Evolutionary conservation across 2,113 vertebrate genomes (phyloP), one percentile per base, ranked within the genome.

Genomic region (Takifugu flavidus): DNA sequence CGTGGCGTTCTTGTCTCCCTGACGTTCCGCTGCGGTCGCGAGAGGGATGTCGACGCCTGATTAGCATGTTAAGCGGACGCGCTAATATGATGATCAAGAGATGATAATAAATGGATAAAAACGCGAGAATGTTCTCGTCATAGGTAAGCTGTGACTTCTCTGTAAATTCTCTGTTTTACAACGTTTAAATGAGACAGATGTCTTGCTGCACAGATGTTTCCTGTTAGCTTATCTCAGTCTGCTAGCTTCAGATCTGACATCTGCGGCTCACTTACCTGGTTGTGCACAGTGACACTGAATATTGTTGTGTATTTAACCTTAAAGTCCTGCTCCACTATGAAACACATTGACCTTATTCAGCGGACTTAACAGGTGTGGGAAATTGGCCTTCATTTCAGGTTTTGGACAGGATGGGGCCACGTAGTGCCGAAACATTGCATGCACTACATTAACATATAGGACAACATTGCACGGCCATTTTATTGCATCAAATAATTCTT

Each of bases 201-300:
- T 85, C 27, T 65, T 46, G 47, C 62, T 70, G 72, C 71, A 85
- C 87, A 89, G 83, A 87, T 86, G 84, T 85, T 76, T 64, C 80
- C 77, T 70, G 59, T 65, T 82, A 70, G 74, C 70, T 57, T 85
- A 80, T 78, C 77, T 31, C 20, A 44, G 47, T 25, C n/a, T 56
- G 65, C 56, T 70, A 71, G 31, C 50, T 56, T 15, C 13, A 50
- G 27, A 5, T 1, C 42, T 45, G 31, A 14, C 3, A 2, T 25
- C 39, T 25, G 42, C 2, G 20, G 6, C 34, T 11, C 34, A 39
- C 28, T 45, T 25, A 12, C 47, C 3, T 4, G 10, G 1, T 15
- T 25, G 1, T n/a, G 1, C 46, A 14, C 12, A 3, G 4, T 34
- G n/a, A 42, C 34, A 39, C 11, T 39, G 34, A 39, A 10, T 8